Base-by-base conservation (phyloP, 2,888 invertebrate genomes). In the Phoenoteleia sp. region DNA sequence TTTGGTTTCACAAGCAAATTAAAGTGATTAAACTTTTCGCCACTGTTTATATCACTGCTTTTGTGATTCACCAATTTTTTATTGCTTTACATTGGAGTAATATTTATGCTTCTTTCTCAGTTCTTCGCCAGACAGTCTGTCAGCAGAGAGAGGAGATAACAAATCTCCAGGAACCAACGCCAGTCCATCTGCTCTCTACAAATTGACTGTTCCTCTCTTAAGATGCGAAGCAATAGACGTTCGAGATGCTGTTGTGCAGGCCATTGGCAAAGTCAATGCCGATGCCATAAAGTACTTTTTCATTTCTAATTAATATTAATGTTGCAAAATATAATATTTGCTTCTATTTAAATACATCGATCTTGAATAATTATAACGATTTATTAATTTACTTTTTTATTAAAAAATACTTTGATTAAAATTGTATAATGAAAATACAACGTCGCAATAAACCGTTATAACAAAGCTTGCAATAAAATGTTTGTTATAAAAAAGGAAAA, bases 251-350 rank as follows among this genome's bases (percentile, higher is more conserved):
- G 98, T 98, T 5, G 98, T 99, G 13, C 96, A 97, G 88, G 99
- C 99, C 1, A 96, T 99, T 84, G 99, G 99, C 66, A 97, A 98
- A 94, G 97, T 99, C 91, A 99, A 99, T 94, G 97, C 98, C 17
- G 97, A 97, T 88, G 98, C 99, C 7, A 96, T 99, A 84, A 98
- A 98, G 98, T 99, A 94, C n/a, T n/a, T n/a, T n/a, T n/a, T n/a
- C n/a, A n/a, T n/a, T n/a, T n/a, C n/a, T n/a, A n/a, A n/a, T n/a
- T n/a, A n/a, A n/a, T n/a, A n/a, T n/a, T n/a, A n/a, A n/a, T n/a
- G n/a, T n/a, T n/a, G n/a, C n/a, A n/a, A n/a, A n/a, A n/a, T n/a
- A n/a, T n/a, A n/a, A n/a, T n/a, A n/a, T n/a, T n/a, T n/a, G n/a
- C n/a, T n/a, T n/a, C n/a, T n/a, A n/a, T n/a, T n/a, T n/a, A n/a